Percentiles rank a stretch among this genome's conserved stretches.
Conservation (phyloP, 2,888 invertebrate species). For the Lordiphosa fenestrarum region DNA sequence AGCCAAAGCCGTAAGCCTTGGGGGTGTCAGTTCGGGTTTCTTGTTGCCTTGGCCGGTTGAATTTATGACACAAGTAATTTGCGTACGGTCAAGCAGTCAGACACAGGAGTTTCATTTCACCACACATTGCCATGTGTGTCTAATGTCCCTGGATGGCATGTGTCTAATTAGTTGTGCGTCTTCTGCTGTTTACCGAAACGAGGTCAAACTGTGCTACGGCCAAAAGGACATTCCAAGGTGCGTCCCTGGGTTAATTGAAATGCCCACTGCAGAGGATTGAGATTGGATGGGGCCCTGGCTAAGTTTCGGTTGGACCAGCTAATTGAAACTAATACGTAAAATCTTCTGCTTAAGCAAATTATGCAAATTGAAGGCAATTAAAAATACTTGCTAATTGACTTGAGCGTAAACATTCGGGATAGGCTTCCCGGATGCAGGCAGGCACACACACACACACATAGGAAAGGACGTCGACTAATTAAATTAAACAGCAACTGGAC, state of each 20-base stretch:
- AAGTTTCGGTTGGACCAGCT: constrained; percentile 25
- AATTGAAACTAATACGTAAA: constrained; percentile 59
- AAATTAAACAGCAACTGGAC: constrained; percentile 64
- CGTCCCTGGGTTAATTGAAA: constrained; percentile 68
- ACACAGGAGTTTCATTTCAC: constrained; percentile 33
- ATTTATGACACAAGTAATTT: constrained; percentile 75
- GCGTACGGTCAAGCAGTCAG: constrained; percentile 63
- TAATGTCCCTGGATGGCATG: constrained; percentile 47
- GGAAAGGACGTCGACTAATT: constrained; percentile 55
- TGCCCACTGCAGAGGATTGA: constrained; percentile 39
- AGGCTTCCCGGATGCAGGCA: constrained; percentile 20
- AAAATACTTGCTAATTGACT: constrained; percentile 74
- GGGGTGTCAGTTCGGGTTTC: constrained; percentile 51
- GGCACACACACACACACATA: constrained; percentile 31
- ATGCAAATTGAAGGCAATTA: constrained; percentile 74
- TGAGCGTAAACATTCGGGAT: constrained; percentile 40
- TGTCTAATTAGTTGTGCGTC: constrained; percentile 75
- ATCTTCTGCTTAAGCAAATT: constrained; percentile 70
- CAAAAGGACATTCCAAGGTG: constrained; percentile 55
- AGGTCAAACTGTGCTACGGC: constrained; percentile 56
- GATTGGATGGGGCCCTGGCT: constrained; percentile 57
- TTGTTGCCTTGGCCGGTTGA: constrained; percentile 45
- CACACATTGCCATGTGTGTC: constrained; percentile 46
- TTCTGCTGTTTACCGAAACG: constrained; percentile 44
- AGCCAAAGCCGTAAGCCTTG: constrained; percentile 57